Conservation (phyloP, 2,888 invertebrate species). For the Apodemia hepburni region DNA sequence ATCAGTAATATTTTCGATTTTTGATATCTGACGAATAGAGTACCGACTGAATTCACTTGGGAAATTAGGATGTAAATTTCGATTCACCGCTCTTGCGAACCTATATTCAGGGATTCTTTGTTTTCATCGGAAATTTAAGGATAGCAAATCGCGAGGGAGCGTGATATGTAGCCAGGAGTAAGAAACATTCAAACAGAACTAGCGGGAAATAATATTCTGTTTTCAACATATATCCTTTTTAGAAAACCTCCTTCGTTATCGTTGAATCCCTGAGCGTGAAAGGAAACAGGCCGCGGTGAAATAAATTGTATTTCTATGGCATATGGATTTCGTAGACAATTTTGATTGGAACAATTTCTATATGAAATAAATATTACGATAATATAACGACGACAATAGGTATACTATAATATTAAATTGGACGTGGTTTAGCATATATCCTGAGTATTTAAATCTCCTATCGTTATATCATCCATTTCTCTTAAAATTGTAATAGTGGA, state of each 20-base stretch:
- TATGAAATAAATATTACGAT: neutral
- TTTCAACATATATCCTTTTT: conserved; percentile 21
- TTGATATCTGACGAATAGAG: conserved; percentile 67
- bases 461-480: too few species aligned
- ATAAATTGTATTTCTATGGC: conserved; percentile 14
- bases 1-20: conserved; percentile 41
- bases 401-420: neutral
- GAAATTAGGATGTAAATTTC: conserved; percentile 80
- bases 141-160: conserved; percentile 53
- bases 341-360: conserved; percentile 1
- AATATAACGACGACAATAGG: too few species aligned
- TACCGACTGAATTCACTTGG: conserved; percentile 54
- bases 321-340: conserved; percentile 1
- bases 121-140: conserved; percentile 74
- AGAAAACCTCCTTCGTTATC: conserved; percentile 17
- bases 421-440: too few species aligned
- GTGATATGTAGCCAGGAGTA: conserved; percentile 39
- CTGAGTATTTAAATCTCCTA: too few species aligned
- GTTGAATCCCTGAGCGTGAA: conserved; percentile 16
- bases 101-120: conserved; percentile 71
- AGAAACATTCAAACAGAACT: conserved; percentile 19
- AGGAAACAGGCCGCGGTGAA: conserved; percentile 5
- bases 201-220: conserved; percentile 20
- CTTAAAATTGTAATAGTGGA: too few species aligned
- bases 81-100: conserved; percentile 61